Percentiles rank a stretch among this genome's conserved stretches.
These are phyloP conservation scores for Indicator maculatus DNA, from an alignment of 2,113 vertebrate species.

Conservation along the genomic window DNA sequence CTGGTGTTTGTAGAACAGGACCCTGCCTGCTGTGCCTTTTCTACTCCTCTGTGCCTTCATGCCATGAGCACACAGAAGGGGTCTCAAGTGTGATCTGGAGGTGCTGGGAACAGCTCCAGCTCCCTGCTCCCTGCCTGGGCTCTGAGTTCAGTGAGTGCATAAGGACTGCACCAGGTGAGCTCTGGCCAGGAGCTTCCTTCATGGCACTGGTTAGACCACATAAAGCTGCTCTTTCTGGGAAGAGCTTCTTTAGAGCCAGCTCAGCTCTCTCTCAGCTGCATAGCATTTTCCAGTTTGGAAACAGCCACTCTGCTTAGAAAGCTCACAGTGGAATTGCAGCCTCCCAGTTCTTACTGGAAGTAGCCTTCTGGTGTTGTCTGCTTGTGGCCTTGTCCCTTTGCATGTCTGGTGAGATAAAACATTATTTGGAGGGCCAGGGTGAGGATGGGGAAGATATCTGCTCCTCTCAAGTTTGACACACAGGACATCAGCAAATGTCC, in stretches of 20 bases:
- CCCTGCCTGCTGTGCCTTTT: neutral
- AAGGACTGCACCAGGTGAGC: neutral
- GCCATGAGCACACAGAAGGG: neutral
- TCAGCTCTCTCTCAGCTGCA: neutral
- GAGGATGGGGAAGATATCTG: neutral
- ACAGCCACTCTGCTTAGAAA: neutral
- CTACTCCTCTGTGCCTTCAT: neutral
- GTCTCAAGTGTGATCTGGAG: neutral
- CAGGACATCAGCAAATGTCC: neutral
- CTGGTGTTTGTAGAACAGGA: neutral
- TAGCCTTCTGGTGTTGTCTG: neutral
- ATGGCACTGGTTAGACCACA: neutral
- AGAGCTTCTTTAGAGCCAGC: neutral
- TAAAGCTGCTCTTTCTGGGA: neutral
- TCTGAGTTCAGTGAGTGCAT: neutral
- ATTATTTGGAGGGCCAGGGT: neutral
- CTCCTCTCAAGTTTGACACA: neutral
- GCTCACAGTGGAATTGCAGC: neutral
- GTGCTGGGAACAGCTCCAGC: neutral
- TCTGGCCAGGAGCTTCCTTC: neutral
- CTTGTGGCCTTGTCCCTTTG: neutral
- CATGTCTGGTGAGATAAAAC: neutral
- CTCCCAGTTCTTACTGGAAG: neutral
- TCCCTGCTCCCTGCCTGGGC: neutral
- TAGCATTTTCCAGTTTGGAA: neutral